phyloP scores from a whole-genome alignment of 2,113 vertebrate species.

The Mustelus asterias region DNA sequence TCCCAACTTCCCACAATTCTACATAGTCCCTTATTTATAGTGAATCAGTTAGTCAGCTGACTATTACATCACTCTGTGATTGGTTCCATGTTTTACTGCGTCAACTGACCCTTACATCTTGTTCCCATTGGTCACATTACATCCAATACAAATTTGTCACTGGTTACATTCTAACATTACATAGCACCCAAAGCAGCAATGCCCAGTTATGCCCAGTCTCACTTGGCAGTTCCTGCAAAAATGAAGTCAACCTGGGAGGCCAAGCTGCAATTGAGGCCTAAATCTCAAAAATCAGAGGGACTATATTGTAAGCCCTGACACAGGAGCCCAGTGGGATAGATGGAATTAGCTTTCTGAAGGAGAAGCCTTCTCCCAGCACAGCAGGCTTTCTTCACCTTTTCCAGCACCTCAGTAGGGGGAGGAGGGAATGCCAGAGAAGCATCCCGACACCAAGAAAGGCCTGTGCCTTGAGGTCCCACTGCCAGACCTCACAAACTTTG shows the following conservation, averaged over 20 bases:
- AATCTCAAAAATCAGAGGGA: not conserved
- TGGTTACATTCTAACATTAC: not conserved
- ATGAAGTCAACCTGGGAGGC: no score
- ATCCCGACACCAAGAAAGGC: not conserved
- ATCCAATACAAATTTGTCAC: no score
- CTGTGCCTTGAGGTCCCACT: not conserved
- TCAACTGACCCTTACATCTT: no score
- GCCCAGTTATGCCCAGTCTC: no score
- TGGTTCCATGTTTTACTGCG: no score
- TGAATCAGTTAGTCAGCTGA: no score
- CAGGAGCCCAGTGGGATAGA: not conserved
- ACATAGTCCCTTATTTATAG: no score
- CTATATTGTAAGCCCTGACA: not conserved
- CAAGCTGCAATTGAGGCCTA: not conserved
- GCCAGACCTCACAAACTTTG: not conserved
- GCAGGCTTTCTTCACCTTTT: not conserved
- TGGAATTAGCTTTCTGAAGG: not conserved
- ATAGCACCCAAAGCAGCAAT: not conserved
- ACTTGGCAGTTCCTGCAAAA: not conserved
- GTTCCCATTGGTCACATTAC: no score
- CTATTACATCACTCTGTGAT: no score
- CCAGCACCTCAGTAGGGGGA: not conserved
- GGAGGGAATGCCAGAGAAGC: not conserved
- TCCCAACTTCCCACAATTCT: no score
- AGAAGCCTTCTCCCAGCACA: not conserved